Conservation (phyloP, 2,113 vertebrate species). For the Sebastes schlegelii region DNA sequence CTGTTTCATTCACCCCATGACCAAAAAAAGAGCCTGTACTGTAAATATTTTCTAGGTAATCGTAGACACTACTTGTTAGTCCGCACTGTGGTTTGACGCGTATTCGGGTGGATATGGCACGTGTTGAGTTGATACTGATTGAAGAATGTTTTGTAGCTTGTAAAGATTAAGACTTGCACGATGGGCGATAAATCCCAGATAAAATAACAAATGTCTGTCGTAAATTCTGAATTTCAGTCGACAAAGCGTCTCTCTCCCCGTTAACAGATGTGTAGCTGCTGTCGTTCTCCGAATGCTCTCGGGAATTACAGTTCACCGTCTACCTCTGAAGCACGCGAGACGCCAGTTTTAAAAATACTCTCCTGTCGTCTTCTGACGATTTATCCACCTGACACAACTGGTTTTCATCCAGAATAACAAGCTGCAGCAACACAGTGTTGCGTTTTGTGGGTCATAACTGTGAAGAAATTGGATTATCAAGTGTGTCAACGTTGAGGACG, state of each 20-base stretch:
- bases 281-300: constrained; percentile 2
- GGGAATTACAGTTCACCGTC: constrained; percentile 1
- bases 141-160: constrained; percentile 57
- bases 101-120: constrained; percentile 60
- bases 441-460: constrained; percentile 50
- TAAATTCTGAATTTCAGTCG: constrained; percentile 16
- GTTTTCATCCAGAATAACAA: constrained; percentile 16
- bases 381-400: constrained; percentile 10
- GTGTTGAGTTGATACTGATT: constrained; percentile 19
- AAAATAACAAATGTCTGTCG: constrained; percentile 8
- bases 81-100: constrained; percentile 63
- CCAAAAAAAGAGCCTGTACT: constrained; percentile 83
- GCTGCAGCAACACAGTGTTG: constrained; percentile 10
- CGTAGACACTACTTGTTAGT: constrained; percentile 60
- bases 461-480: constrained; percentile 36
- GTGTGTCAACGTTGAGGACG: constrained; percentile 1
- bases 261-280: neutral
- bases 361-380: neutral
- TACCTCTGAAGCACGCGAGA: constrained; percentile 1
- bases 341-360: constrained; percentile 20
- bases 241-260: neutral
- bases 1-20: constrained; percentile 82
- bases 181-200: constrained; percentile 25
- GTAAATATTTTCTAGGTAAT: constrained; percentile 85
- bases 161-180: constrained; percentile 52